Base-by-base conservation (phyloP, 1,140 invertebrate species). In the Nephotettix cincticeps region DNA sequence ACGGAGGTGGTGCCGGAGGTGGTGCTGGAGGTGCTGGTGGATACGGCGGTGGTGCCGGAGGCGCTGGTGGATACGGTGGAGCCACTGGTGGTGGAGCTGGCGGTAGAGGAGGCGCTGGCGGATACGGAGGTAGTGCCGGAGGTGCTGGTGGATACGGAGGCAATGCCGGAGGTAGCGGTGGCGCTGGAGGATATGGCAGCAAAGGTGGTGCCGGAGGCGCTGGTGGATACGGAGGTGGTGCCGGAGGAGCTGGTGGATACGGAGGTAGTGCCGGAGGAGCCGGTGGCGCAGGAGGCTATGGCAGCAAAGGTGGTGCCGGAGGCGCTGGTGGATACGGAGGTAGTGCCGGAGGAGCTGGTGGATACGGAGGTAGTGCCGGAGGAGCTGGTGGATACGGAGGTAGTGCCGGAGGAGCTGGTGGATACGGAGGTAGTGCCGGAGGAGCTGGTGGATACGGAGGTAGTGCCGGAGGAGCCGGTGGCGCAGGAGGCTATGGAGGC, bases 21-120 rank as follows among this genome's bases (percentile, higher is more conserved):
- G 28, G 47, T 51, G 47, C 47, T 51, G 47, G 47, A 51, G 47
- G 47, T 3, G 6, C 2, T n/a, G 56, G 56, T 21, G 56, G 30
- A 25, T 27, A 9, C n/a, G 40, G n/a, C 28, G 56, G 3, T 17
- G 45, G 29, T 17, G 28, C 6, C 9, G 17, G 14, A 4, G 54
- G 28, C 17, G 51, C 9, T 23, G 68, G 19, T 27, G 23, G 32
- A 17, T 25, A 28, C n/a, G 25, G 4, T 36, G 56, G 56, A 27
- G 30, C n/a, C 2, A n/a, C 14, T 2, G 23, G 51, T 67, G 28
- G 28, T 29, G 56, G 56, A 29, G 45, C 17, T 25, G 28, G 27
- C 21, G 56, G 3, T 45, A 56, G 56, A 70, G 51, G 27, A 32
- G 68, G 68, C 17, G 27, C n/a, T 17, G 56, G 58, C 2, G 68